Evolutionary conservation across 2,888 invertebrate species (phyloP).

Genomic region (Podabrus alpinus): DNA sequence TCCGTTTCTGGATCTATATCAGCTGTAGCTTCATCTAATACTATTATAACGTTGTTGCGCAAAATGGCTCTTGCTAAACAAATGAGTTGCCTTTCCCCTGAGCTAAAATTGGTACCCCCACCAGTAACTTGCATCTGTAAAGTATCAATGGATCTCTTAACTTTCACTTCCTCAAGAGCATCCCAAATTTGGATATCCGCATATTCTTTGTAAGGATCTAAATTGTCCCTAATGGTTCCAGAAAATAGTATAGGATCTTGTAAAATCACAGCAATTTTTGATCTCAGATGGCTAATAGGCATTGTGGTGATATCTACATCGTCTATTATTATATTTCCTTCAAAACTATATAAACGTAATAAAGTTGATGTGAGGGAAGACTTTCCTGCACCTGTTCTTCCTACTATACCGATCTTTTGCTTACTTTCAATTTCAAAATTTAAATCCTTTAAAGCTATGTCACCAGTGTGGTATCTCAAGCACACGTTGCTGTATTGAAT

Average conservation of each 20-base stretch:
- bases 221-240: conserved; percentile 81
- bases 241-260: conserved; percentile 57
- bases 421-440: conserved; percentile 67
- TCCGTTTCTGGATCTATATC: conserved; percentile 79
- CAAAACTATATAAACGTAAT: conserved; percentile 75
- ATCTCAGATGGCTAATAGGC: conserved; percentile 73
- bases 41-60: conserved; percentile 50
- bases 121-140: conserved; percentile 72
- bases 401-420: conserved; percentile 76
- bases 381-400: conserved; percentile 51
- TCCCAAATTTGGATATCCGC: conserved; percentile 79
- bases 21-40: conserved; percentile 72
- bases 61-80: conserved; percentile 68
- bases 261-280: conserved; percentile 81
- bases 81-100: conserved; percentile 65
- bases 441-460: conserved; percentile 73
- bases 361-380: conserved; percentile 74
- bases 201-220: conserved; percentile 83
- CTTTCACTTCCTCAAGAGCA: conserved; percentile 76
- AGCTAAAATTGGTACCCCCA: conserved; percentile 56
- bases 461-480: conserved; percentile 72
- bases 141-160: conserved; percentile 69
- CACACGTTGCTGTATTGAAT: conserved; percentile 69
- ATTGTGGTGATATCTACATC: conserved; percentile 69
- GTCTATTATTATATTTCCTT: conserved; percentile 82